Evolutionary conservation across 2,113 vertebrate species (phyloP), one percentile per base, ranked within the genome.

Genomic region (Trematocara zebra): DNA sequence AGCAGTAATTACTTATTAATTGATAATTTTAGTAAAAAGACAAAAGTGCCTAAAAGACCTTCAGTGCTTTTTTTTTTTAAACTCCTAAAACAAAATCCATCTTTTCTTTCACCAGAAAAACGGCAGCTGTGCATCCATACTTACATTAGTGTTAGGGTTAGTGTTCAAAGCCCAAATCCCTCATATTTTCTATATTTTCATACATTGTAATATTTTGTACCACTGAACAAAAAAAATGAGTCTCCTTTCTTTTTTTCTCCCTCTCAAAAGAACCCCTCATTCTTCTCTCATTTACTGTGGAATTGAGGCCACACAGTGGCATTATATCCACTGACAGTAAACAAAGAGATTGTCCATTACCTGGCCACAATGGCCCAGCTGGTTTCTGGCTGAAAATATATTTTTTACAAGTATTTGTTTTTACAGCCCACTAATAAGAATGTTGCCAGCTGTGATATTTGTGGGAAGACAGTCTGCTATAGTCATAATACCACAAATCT

Each of bases 371-470:
- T 49, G 72, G 26, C 26, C 72, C 72, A 76, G 44, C 10, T 76
- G 72, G 72, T 76, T 49, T 76, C 72, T 49, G 26, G 15, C 42
- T 51, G 26, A 49, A 76, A 76, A 76, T 76, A 31, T 76, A 76
- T 31, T 51, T 51, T 44, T 74, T 47, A 17, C 5, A 44, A 26
- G 35, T 40, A 14, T 23, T 42, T 42, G 15, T 69, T 67, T 74
- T 67, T 49, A 47, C 26, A 49, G 72, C 44, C 44, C 17, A 1
- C 42, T 74, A 47, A 40, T 54, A 83, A 78, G n/a, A 49, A 74
- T 80, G 23, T 33, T 33, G 10, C 76, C 78, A 28, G 47, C 33
- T 83, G 52, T 76, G 78, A 82, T 88, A 59, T 84, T 85, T 85
- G 44, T 81, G 33, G 61, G 28, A 54, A 33, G 33, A 31, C 26